Percentiles rank a stretch among this genome's conserved stretches.
These are phyloP conservation scores for Callopanchax toddi DNA, from an alignment of 2,113 vertebrate species.

Conservation along the genomic window DNA sequence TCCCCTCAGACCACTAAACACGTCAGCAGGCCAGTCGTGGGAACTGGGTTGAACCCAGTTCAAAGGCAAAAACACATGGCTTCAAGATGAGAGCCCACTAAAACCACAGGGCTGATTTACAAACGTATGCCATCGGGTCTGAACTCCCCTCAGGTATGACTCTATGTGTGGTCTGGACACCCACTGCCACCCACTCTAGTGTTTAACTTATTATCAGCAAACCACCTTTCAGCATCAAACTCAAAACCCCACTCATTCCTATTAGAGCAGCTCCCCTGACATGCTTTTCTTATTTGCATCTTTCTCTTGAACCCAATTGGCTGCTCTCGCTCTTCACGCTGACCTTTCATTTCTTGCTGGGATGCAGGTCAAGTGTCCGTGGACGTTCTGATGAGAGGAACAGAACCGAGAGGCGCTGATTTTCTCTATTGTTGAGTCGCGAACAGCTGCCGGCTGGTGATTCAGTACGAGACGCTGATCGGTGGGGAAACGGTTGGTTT, in stretches of 20 bases:
- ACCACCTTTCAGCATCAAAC: conserved; percentile 16
- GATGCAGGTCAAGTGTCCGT: conserved; percentile 64
- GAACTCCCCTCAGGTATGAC: conserved; percentile 28
- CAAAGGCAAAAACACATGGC: conserved; percentile 60
- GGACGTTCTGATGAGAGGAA: conserved; percentile 54
- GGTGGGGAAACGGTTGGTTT: conserved; percentile 15
- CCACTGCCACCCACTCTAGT: conserved; percentile 16
- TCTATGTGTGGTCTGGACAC: conserved; percentile 28
- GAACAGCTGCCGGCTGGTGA: conserved; percentile 51
- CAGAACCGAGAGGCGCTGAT: conserved; percentile 45
- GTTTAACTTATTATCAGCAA: no score
- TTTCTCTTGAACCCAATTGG: conserved; percentile 20
- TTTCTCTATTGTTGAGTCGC: conserved; percentile 52
- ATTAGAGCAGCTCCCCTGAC: conserved; percentile 19
- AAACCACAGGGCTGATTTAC: conserved; percentile 37
- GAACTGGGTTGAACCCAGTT: conserved; percentile 45
- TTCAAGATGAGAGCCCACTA: conserved; percentile 55
- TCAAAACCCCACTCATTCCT: background rate
- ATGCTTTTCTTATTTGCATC: conserved; percentile 43
- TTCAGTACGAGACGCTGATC: conserved; percentile 45
- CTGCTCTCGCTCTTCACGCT: conserved; percentile 37
- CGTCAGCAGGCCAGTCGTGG: conserved; percentile 60
- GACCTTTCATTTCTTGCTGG: conserved; percentile 51
- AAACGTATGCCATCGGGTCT: conserved; percentile 33
- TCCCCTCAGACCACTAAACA: conserved; percentile 63